phyloP scores from a whole-genome alignment of 2,797 vertebrate species.

The Sebastes melanostomus region DNA sequence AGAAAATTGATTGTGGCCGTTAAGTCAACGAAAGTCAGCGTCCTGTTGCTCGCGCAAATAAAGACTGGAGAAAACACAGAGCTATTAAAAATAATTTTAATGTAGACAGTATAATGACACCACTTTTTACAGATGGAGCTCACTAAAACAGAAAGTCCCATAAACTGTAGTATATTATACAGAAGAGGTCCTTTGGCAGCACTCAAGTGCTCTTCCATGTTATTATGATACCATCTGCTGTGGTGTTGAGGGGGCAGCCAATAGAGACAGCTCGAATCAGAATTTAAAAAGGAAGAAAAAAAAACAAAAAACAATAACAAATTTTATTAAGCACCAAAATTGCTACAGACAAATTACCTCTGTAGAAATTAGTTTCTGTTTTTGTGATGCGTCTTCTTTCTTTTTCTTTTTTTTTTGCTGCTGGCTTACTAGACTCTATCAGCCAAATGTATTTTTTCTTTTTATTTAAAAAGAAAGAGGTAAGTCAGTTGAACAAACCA shows the following conservation, averaged over 20 bases:
- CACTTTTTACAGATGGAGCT: slow-evolving; percentile 53
- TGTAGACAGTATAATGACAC: slow-evolving; percentile 61
- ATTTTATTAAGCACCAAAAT: slow-evolving; percentile 5
- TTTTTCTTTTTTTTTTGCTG: not conserved
- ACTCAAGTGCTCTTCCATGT: slow-evolving; percentile 9
- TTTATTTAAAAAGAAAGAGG: not conserved
- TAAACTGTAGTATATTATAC: slow-evolving; percentile 21
- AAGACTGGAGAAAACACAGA: slow-evolving; percentile 14
- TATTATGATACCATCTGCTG: slow-evolving; percentile 19
- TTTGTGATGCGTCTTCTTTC: not conserved
- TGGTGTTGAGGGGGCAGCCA: not conserved
- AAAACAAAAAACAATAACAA: not conserved
- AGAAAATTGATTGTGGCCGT: no score
- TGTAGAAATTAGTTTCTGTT: not conserved
- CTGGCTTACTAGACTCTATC: not conserved
- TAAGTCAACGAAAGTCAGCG: no score
- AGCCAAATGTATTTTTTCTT: not conserved
- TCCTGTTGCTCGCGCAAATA: not conserved
- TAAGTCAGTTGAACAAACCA: slow-evolving; percentile 9
- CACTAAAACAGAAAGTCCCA: slow-evolving; percentile 53
- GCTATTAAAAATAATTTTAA: slow-evolving; percentile 70
- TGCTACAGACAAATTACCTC: not conserved
- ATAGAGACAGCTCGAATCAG: not conserved
- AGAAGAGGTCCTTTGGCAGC: slow-evolving; percentile 28
- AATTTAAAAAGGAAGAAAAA: not conserved